These are phyloP conservation scores for Hestina assimilis DNA, from an alignment of 1,140 invertebrate species.

Conservation along the genomic window DNA sequence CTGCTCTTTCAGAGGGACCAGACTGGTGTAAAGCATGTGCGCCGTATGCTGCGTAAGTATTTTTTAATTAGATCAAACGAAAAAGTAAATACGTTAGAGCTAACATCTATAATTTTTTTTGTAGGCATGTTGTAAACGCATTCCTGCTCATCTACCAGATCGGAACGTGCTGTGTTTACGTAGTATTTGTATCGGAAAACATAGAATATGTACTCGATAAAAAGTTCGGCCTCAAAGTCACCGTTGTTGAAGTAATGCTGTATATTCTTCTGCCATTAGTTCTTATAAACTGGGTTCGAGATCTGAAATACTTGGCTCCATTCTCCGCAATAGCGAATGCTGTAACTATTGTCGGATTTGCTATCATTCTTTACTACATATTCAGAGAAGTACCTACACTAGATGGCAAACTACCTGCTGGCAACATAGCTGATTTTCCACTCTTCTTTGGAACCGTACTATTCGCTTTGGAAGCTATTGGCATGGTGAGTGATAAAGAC, in stretches of 20 bases:
- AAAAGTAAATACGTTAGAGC: too few species aligned
- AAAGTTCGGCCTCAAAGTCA: conserved; percentile 60
- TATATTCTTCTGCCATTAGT: conserved; percentile 83
- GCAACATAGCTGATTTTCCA: conserved; percentile 74
- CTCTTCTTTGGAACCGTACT: conserved; percentile 83
- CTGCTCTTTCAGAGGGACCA: conserved; percentile 85
- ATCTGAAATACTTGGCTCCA: conserved; percentile 86
- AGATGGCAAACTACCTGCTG: conserved; percentile 61
- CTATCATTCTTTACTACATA: conserved; percentile 85
- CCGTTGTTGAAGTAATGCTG: conserved; percentile 78
- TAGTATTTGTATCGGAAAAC: conserved; percentile 90
- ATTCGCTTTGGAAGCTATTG: conserved; percentile 84
- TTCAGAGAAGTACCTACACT: conserved; percentile 80
- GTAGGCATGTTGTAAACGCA: conserved; percentile 81
- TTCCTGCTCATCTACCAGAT: conserved; percentile 90
- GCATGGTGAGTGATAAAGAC: conserved; percentile 77
- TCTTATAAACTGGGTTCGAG: conserved; percentile 84
- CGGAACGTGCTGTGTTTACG: conserved; percentile 93
- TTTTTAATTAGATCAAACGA: neutral
- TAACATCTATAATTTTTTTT: conserved; percentile 32
- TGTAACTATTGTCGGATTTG: conserved; percentile 81
- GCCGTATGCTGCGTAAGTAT: conserved; percentile 78
- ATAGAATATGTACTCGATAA: conserved; percentile 80
- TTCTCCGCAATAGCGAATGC: conserved; percentile 87
- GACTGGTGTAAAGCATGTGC: conserved; percentile 79